Evolutionary conservation across 2,797 vertebrate genomes (phyloP).

Genomic region (Phylloscopus collybita): DNA sequence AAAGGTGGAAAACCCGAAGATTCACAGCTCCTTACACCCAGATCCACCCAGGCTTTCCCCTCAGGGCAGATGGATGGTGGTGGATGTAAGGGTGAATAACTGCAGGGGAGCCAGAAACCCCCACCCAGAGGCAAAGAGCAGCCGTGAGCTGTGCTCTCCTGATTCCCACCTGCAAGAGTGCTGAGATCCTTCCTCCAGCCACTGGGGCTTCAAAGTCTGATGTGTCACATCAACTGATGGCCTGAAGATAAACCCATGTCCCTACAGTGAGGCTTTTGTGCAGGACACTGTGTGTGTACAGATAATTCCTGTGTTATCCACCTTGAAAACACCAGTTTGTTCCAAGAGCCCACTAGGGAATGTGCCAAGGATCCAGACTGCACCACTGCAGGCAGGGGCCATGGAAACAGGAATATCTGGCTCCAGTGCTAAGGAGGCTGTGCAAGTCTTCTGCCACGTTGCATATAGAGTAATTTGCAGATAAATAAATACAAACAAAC

Average conservation of each 20-base stretch:
- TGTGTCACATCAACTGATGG: rapidly evolving
- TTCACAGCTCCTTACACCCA: not conserved
- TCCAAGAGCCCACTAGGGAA: not conserved
- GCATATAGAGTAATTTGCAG: not conserved
- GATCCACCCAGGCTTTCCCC: not conserved
- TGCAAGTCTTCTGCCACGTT: not conserved
- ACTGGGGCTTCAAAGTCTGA: not conserved
- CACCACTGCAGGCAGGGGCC: not conserved
- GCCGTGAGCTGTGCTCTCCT: not conserved
- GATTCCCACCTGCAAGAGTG: not conserved
- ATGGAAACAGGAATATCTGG: slow-evolving; percentile 1
- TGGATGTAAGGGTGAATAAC: not conserved
- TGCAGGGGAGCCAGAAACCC: not conserved
- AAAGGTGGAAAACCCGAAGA: not conserved
- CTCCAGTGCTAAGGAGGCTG: not conserved
- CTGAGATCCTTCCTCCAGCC: not conserved
- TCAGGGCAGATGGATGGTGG: not conserved
- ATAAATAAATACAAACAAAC: not conserved
- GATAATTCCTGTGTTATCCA: not conserved
- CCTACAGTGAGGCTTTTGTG: not conserved
- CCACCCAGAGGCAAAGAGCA: not conserved
- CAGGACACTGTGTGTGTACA: not conserved
- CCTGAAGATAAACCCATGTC: not conserved
- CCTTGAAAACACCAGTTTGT: not conserved
- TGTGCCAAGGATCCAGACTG: not conserved